Conservation (phyloP, 2,113 vertebrate species). For the Neopipo cinnamomea region DNA sequence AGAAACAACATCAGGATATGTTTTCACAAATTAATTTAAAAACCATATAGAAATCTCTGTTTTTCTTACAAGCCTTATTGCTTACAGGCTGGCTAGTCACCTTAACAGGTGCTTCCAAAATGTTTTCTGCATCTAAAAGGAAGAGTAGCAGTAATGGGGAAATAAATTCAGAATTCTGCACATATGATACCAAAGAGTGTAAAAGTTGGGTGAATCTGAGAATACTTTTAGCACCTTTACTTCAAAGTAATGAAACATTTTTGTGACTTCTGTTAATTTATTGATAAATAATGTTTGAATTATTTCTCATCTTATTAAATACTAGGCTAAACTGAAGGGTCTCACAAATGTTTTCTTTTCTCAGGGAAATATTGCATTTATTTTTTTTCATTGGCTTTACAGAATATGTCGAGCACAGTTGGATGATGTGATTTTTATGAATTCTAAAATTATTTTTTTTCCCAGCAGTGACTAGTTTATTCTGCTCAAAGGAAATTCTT, state of each 20-base stretch:
- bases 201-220: not conserved
- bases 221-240: not conserved
- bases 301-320: not conserved
- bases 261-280: not conserved
- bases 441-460: not conserved
- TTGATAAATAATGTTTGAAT: not conserved
- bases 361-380: not conserved
- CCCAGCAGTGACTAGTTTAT: not conserved
- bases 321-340: not conserved
- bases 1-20: not conserved
- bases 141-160: not conserved
- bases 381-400: not conserved
- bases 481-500: not conserved
- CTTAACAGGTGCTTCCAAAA: not conserved
- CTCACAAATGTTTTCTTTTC: not conserved
- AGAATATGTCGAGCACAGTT: not conserved
- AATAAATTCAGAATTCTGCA: not conserved
- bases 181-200: not conserved
- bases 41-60: not conserved
- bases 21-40: not conserved
- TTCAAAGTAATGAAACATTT: not conserved
- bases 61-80: not conserved
- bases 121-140: not conserved
- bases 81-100: not conserved
- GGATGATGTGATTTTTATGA: not conserved